These are phyloP conservation scores for Lophius piscatorius DNA, from an alignment of 2,113 vertebrate genomes.

Conservation along the genomic window DNA sequence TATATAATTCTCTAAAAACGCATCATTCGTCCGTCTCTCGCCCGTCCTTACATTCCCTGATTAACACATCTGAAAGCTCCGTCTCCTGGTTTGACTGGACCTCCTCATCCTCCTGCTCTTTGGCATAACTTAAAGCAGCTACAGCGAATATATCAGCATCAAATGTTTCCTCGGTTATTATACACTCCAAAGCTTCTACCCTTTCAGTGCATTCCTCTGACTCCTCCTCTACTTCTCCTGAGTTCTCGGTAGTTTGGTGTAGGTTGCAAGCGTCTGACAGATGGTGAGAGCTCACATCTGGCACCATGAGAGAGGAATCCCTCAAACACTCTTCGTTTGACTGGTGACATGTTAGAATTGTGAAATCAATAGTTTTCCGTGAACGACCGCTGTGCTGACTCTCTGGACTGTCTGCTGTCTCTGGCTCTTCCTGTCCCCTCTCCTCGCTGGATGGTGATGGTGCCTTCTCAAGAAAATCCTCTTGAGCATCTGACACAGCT, in stretches of 20 bases:
- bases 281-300: not conserved
- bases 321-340: slow-evolving; percentile 13
- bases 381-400: slow-evolving; percentile 1
- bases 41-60: not conserved
- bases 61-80: slow-evolving; percentile 4
- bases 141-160: not conserved
- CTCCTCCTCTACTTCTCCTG: slow-evolving; percentile 2
- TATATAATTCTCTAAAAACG: not conserved
- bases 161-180: slow-evolving; percentile 9
- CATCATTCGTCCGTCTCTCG: not conserved
- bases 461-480: slow-evolving; percentile 7
- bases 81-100: slow-evolving; percentile 5
- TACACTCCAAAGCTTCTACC: not conserved
- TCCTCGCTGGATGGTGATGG: not conserved
- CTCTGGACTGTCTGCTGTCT: slow-evolving; percentile 5
- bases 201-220: slow-evolving; percentile 1
- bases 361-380: not conserved
- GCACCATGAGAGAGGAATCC: not conserved
- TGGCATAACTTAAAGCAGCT: not conserved
- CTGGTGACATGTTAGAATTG: not conserved
- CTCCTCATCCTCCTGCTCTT: slow-evolving; percentile 21
- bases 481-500: not conserved
- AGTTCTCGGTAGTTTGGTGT: slow-evolving; percentile 9
- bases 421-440: slow-evolving; percentile 15
- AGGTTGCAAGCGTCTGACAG: not conserved